Base-by-base conservation (phyloP, 1,140 invertebrate species). In the Batillaria attramentaria region DNA sequence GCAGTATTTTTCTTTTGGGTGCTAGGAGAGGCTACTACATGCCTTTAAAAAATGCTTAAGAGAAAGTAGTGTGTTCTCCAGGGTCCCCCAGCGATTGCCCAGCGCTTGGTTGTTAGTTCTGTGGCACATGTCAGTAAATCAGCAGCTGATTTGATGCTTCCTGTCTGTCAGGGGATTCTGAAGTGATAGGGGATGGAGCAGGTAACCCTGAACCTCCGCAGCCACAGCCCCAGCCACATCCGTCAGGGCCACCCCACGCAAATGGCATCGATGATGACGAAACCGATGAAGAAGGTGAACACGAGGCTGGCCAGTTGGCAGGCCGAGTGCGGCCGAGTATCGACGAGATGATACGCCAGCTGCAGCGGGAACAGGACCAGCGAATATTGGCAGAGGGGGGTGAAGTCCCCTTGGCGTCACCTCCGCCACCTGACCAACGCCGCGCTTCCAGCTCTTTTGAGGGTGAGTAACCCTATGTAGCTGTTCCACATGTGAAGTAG, bases 271-370 rank as follows among this genome's bases (percentile, higher is more conserved):
- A 84, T 18, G 73, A 81, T 54, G 66, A 81, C 20, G 62, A n/a
- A 75, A 31, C 10, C 18, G 69, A 72, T n/a, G 41, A 70, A 1
- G 57, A 60, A 20, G 43, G 78, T 60, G 39, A 68, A 2, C n/a
- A 76, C 62, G 75, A 62, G 35, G 79, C 62, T 33, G 78, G 65
- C 2, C 60, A 77, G 43, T 41, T 65, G 68, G 76, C 31, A 62
- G 70, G 35, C 78, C 84, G 41, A 76, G 42, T 39, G 91, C 91
- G 94, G 77, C 94, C 94, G 0, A 94, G 94, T 74, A 94, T 96
- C 72, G 95, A 96, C 87, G 91, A 94, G 72, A 92, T 95, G 91
- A 95, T 96, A 69, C 93, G 94, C 79, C 93, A 94, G 31, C 89
- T 96, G 60, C 95, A 94, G 33, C 84, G 90, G 54, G 86, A 91